These are phyloP conservation scores for Fundulus diaphanus DNA, from an alignment of 2,797 vertebrate genomes.

Conservation along the genomic window DNA sequence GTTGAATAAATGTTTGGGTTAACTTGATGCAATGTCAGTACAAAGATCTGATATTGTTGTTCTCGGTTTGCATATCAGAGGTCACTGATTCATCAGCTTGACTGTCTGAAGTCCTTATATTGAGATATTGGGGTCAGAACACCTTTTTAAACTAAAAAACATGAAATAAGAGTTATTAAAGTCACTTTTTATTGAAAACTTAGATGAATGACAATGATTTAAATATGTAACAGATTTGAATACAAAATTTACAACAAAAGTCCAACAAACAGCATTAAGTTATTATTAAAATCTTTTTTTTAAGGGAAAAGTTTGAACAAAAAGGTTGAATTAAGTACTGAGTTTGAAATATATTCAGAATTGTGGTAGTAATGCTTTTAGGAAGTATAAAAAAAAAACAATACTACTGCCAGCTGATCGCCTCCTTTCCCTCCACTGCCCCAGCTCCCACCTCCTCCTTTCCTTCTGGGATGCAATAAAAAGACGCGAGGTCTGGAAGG, in stretches of 20 bases:
- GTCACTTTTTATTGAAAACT: conserved; percentile 41
- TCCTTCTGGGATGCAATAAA: conserved; percentile 64
- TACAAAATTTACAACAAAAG: conserved; percentile 45
- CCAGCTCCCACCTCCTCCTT: conserved; percentile 40
- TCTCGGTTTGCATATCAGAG: too few relatives aligned
- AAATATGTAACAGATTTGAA: conserved; percentile 45
- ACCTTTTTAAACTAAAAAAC: conserved; percentile 3
- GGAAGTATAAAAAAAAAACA: conserved; percentile 1
- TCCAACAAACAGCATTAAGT: background rate
- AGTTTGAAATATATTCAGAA: conserved; percentile 8
- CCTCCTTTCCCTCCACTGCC: conserved; percentile 42
- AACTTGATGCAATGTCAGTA: too few relatives aligned
- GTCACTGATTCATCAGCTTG: too few relatives aligned
- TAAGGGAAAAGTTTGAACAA: conserved; percentile 13
- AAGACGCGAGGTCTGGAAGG: conserved; percentile 43
- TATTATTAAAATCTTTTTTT: background rate
- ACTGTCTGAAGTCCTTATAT: too few relatives aligned
- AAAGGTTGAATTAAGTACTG: conserved; percentile 22
- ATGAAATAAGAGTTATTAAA: background rate
- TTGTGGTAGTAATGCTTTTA: conserved; percentile 32
- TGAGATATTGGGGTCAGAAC: background rate
- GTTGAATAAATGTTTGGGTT: too few relatives aligned
- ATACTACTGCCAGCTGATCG: conserved; percentile 67
- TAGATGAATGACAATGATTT: conserved; percentile 43
- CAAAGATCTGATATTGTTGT: too few relatives aligned